phyloP scores from a whole-genome alignment of 2,797 vertebrate genomes.

The Lophotriccus pileatus region DNA sequence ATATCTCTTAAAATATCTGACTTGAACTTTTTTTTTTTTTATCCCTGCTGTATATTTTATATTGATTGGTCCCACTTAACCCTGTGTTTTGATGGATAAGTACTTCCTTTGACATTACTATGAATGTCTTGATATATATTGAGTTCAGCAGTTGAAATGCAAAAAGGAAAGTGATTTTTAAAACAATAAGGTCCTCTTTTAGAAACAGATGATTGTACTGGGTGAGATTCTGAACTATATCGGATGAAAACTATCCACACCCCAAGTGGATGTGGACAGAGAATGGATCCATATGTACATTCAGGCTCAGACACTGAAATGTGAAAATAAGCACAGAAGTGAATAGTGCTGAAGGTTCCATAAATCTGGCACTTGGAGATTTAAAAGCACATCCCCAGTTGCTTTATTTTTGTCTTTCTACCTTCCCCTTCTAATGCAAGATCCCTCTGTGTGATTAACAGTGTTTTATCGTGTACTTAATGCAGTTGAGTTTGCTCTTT shows the following conservation, averaged over 20 bases:
- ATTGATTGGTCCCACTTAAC: slow-evolving; percentile 44
- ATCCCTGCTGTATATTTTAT: slow-evolving; percentile 11
- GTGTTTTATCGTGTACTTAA: accelerated
- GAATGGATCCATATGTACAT: not conserved
- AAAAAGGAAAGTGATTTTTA: not conserved
- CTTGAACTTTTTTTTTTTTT: not conserved
- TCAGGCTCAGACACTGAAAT: not conserved
- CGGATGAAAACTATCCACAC: not conserved
- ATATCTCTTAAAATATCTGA: slow-evolving; percentile 18
- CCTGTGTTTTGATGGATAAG: not conserved
- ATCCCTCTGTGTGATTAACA: not conserved
- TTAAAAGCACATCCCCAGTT: not conserved
- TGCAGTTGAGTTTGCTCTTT: not conserved
- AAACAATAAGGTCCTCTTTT: not conserved
- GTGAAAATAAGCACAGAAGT: not conserved
- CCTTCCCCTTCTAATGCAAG: not conserved
- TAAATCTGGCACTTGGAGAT: not conserved
- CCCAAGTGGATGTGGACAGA: not conserved
- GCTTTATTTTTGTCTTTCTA: not conserved
- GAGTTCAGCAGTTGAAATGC: not conserved
- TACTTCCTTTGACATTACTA: not conserved
- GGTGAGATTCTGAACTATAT: not conserved
- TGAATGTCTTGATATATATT: not conserved
- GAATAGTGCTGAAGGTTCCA: not conserved
- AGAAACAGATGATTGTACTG: not conserved